A percentile compares a stretch with the other conserved stretches of the same genome.
Conservation (phyloP, 2,113 vertebrate genomes). For the Notechis scutatus region DNA sequence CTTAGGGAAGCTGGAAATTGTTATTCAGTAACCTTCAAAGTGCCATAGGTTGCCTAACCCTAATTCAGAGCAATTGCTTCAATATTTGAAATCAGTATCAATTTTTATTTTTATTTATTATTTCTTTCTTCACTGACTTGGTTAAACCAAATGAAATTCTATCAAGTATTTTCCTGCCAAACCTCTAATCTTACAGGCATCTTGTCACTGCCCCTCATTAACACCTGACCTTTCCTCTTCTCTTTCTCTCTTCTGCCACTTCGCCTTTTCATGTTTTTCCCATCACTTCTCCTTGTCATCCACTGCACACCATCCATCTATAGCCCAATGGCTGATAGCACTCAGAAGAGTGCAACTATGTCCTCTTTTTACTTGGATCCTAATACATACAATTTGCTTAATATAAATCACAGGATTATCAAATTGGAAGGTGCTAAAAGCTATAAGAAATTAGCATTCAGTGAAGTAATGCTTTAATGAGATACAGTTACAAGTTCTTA, state of each 20-base stretch:
- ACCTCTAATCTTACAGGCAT: not conserved
- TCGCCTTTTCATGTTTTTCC: not conserved
- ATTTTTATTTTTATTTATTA: not conserved
- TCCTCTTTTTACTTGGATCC: not conserved
- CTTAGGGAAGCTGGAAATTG: not conserved
- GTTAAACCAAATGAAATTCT: not conserved
- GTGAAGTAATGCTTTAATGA: not conserved
- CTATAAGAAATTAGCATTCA: not conserved
- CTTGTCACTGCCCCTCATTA: not conserved
- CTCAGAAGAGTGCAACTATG: no score
- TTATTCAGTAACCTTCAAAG: not conserved
- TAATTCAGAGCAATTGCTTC: not conserved
- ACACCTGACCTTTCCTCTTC: not conserved
- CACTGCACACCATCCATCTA: accelerated
- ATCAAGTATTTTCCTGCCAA: not conserved
- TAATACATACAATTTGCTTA: not conserved
- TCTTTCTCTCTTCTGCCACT: not conserved
- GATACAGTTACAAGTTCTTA: not conserved
- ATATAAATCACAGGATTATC: not conserved
- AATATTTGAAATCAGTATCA: not conserved
- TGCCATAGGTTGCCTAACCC: not conserved
- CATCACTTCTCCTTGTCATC: not conserved
- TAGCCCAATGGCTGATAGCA: not conserved
- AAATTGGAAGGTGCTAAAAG: not conserved
- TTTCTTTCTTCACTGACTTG: not conserved